A percentile compares a stretch with the other conserved stretches of the same genome.
phyloP scores from a whole-genome alignment of 2,797 vertebrate genomes.

The Prunella strophiata region DNA sequence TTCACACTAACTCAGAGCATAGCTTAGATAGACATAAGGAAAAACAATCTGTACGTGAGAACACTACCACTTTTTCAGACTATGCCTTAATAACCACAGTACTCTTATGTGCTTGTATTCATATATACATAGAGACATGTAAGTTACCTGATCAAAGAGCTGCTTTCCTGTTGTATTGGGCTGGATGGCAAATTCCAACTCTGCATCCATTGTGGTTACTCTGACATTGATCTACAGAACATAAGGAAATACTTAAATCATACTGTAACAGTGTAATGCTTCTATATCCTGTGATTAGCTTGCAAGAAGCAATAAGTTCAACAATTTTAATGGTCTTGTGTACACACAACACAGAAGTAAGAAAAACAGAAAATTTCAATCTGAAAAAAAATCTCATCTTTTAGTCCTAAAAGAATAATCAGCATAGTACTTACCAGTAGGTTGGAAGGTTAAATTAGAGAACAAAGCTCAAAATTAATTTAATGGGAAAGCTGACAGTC shows the following conservation, averaged over 20 bases:
- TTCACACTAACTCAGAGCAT: not conserved
- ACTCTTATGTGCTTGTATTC: not conserved
- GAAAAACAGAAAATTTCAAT: not conserved
- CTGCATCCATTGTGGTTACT: slow-evolving; percentile 98
- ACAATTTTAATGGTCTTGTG: not conserved
- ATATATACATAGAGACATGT: not conserved
- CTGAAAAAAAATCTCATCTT: not conserved
- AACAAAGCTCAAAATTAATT: not conserved
- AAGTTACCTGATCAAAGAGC: slow-evolving; percentile 94
- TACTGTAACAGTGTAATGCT: not conserved
- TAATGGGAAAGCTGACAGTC: not conserved
- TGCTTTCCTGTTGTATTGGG: slow-evolving; percentile 97
- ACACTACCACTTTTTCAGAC: not conserved
- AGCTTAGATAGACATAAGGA: not conserved
- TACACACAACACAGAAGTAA: not conserved
- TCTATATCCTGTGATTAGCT: not conserved
- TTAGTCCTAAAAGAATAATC: not conserved
- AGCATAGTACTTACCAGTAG: not conserved
- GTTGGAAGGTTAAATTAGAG: not conserved
- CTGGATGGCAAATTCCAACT: slow-evolving; percentile 97
- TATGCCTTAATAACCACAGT: not conserved
- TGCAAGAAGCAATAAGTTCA: not conserved
- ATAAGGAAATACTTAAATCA: slow-evolving; percentile 34
- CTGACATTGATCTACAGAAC: slow-evolving; percentile 91
- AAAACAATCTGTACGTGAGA: not conserved